Evolutionary conservation across 2,113 vertebrate species (phyloP).

Genomic region (Gymnobelideus leadbeateri): DNA sequence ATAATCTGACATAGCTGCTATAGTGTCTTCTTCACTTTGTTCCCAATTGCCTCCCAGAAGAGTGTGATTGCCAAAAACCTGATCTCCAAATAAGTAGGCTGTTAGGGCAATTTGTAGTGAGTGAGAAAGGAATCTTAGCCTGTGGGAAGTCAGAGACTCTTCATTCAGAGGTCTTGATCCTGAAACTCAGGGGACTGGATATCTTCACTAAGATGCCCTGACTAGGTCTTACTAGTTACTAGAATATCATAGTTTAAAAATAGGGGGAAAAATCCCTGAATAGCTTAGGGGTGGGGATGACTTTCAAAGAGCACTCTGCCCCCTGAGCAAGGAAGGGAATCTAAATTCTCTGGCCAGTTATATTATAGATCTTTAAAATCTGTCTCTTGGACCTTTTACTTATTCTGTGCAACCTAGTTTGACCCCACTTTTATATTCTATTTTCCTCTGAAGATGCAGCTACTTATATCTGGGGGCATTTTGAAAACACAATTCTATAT

Average conservation of each 20-base stretch:
- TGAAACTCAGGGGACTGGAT: slow-evolving; percentile 49
- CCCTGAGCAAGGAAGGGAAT: slow-evolving; percentile 59
- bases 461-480: slow-evolving; percentile 48
- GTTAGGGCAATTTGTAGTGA: slow-evolving; percentile 12
- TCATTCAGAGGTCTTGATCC: slow-evolving; percentile 55
- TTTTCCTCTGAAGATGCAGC: slow-evolving; percentile 56
- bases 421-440: slow-evolving; percentile 51
- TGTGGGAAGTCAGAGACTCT: slow-evolving; percentile 63
- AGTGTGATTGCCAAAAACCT: slow-evolving; percentile 22
- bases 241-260: slow-evolving; percentile 43
- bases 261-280: slow-evolving; percentile 55
- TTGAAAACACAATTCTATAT: slow-evolving; percentile 37
- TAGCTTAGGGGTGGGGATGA: slow-evolving; percentile 53
- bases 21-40: not conserved
- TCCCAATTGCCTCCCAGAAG: slow-evolving; percentile 10
- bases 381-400: slow-evolving; percentile 60
- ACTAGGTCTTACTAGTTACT: slow-evolving; percentile 54
- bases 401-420: slow-evolving; percentile 42
- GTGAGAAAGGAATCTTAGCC: slow-evolving; percentile 49
- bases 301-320: slow-evolving; percentile 71
- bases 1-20: not conserved
- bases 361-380: slow-evolving; percentile 64
- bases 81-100: slow-evolving; percentile 23
- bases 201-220: slow-evolving; percentile 52
- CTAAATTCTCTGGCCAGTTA: slow-evolving; percentile 60